A percentile compares a stretch with the other conserved stretches of the same genome.
Conservation (phyloP, 1,140 invertebrate species). For the Lysiphlebus fabarum region DNA sequence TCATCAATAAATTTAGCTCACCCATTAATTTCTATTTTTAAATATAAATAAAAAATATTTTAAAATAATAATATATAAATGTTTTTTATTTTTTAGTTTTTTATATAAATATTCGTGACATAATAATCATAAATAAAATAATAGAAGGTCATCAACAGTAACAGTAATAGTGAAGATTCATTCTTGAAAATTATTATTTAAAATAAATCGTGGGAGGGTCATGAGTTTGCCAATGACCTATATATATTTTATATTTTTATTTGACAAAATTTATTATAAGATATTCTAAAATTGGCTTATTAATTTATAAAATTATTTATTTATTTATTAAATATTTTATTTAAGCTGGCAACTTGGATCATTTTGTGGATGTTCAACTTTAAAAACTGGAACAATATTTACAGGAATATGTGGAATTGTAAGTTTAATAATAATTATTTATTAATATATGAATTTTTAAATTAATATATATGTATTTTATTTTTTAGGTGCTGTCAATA, state of each 20-base stretch:
- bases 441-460: too few species aligned
- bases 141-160: slow-evolving; percentile 35
- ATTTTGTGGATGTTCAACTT: slow-evolving; percentile 66
- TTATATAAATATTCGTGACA: neutral
- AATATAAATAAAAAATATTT: too few species aligned
- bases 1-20: too few species aligned
- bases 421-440: neutral
- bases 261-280: neutral
- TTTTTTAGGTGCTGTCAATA: slow-evolving; percentile 59
- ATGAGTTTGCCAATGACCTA: slow-evolving; percentile 37
- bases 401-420: slow-evolving; percentile 53
- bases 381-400: slow-evolving; percentile 68
- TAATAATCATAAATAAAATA: slow-evolving; percentile 28
- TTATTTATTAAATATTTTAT: slow-evolving; percentile 16
- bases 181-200: neutral
- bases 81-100: too few species aligned
- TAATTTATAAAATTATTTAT: slow-evolving; percentile 7
- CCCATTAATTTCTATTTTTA: too few species aligned
- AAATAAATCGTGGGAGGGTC: slow-evolving; percentile 29
- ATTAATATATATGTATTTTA: neutral
- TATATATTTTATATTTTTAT: slow-evolving; percentile 30
- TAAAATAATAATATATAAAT: too few species aligned
- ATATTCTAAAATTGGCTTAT: neutral
- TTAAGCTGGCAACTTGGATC: slow-evolving; percentile 45
- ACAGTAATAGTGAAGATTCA: slow-evolving; percentile 20